Base-by-base conservation (phyloP, 2,113 vertebrate species). In the Chaetura pelagica region DNA sequence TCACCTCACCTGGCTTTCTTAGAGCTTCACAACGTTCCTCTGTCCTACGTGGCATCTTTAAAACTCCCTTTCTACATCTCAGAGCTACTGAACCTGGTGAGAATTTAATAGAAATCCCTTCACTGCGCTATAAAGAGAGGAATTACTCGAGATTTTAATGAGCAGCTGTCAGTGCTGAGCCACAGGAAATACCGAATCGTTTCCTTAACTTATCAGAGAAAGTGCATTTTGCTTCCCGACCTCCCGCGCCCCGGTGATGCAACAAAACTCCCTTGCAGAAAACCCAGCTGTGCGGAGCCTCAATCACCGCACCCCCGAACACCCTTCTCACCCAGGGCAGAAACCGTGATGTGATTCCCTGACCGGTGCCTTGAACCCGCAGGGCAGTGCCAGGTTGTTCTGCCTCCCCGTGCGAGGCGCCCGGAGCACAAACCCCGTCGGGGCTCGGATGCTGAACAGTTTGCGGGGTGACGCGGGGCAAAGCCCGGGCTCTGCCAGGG, bases 41-140 rank as follows among this genome's bases (percentile, higher is more conserved):
- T 85, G 88, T 49, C 84, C 82, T 59, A 1, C 62, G 73, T 1
- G 4, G 79, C 75, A 76, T 83, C 92, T 94, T 91, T 87, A 84
- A 59, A 95, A 88, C 44, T 94, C 92, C 73, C 74, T 61, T 90
- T 89, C 72, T 44, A 27, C 20, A 5, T 69, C 75, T 88, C 54
- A 6, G 20, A 97, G 91, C 85, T 87, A 87, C 71, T 52, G 78
- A 93, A 93, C 96, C 96, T 89, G 84, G 95, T 78, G 96, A 93
- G 93, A 97, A 73, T 93, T 92, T 96, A 97, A 96, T 88, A 88
- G 96, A 90, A 96, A 95, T 75, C 67, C 64, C 89, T 79, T 77
- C 6, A 3, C 72, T 63, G 8, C 0, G 30, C 95, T 63, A 93
- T 89, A 94, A 92, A 92, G 74, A 86, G 68, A 76, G 55, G 32